Base-by-base conservation (phyloP, 2,888 invertebrate genomes). In the Sphaeridia pumilis region DNA sequence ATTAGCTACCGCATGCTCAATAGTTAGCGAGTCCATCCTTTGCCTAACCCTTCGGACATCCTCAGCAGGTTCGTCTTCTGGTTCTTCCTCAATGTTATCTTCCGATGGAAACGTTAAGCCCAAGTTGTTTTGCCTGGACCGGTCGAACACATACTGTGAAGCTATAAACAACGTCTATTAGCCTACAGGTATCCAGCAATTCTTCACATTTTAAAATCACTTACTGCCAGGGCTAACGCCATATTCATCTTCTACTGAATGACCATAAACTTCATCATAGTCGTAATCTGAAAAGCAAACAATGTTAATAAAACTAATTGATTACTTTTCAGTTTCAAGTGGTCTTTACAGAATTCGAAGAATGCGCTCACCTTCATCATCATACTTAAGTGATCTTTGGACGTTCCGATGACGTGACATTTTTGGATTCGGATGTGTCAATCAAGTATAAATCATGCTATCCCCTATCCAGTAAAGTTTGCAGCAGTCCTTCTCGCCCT, bases 181-280 rank as follows among this genome's bases (percentile, higher is more conserved):
- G 26, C 21, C 20, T 46, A 46, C n/a, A 20, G 17, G 10, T 26
- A 45, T 26, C 27, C 14, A 42, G 2, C 20, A n/a, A 12, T 22
- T 43, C 14, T 20, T 44, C n/a, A n/a, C 12, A 7, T 31, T 17
- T 12, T 17, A 17, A 38, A 5, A 38, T 12, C 5, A 42, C 61
- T 66, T 67, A 75, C 75, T 74, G 68, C 85, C 84, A 2, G 93
- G 92, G 14, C 93, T 94, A 66, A 90, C 81, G 68, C 84, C 85
- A 70, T 80, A 84, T 69, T 90, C 90, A 68, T 94, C 93, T 71
- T 94, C 94, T 38, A 92, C 83, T 2, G 93, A 93, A 71, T 88
- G 87, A 12, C 93, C 93, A 70, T 90, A 94, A 55, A 87, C 80
- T 74, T 88, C 89, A 67, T 89, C 87, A 66, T 87, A 87, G 20